Conservation (phyloP, 2,113 vertebrate species). For the Dissostichus mawsoni region DNA sequence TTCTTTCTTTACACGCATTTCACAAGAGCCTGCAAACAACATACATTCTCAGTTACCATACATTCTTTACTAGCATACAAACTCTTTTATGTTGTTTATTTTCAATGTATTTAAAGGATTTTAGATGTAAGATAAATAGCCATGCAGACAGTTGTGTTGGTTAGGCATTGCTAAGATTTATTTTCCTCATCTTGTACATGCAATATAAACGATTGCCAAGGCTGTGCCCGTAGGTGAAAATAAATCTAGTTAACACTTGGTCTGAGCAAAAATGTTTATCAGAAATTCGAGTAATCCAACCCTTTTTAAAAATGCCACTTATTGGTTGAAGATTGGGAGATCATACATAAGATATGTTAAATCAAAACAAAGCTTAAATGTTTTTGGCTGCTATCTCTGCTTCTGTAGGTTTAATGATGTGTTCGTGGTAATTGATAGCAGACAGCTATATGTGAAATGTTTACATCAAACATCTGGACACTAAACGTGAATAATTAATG, state of each 20-base stretch:
- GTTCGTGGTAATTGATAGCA: not conserved
- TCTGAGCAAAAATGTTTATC: not conserved
- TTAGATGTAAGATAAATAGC: too few species aligned
- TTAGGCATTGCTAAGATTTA: not conserved
- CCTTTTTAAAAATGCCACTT: not conserved
- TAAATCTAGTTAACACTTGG: not conserved
- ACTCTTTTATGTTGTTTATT: not conserved
- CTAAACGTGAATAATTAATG: not conserved
- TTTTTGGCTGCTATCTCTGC: not conserved
- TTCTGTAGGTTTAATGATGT: not conserved
- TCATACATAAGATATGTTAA: not conserved
- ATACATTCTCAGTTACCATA: not conserved
- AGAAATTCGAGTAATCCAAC: not conserved
- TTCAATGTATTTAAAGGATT: not conserved
- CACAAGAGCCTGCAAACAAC: slow-evolving; percentile 55
- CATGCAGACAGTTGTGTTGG: not conserved
- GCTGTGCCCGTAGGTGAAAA: too few species aligned
- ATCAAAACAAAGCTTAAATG: too few species aligned
- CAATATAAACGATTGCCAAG: not conserved
- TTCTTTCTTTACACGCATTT: slow-evolving; percentile 37
- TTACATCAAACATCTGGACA: not conserved
- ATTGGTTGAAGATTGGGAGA: not conserved
- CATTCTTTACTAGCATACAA: not conserved
- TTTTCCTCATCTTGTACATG: not conserved
- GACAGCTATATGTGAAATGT: not conserved